These are phyloP conservation scores for Holocentrus rufus DNA, from an alignment of 2,797 vertebrate genomes.

Conservation along the genomic window DNA sequence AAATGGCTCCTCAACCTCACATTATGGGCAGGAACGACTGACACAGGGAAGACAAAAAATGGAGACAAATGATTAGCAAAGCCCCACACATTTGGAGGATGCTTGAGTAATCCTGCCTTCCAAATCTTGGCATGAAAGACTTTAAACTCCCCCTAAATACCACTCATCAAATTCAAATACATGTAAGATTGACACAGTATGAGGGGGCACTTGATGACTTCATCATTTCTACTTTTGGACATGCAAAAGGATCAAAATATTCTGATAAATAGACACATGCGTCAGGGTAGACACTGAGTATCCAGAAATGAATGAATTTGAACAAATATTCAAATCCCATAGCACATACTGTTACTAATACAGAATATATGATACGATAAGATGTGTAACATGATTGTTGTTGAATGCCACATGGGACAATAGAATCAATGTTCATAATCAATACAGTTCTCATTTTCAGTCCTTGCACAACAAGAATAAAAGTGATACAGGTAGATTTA, in stretches of 20 bases:
- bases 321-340: neutral
- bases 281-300: neutral
- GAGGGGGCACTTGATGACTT: conserved; percentile 36
- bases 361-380: neutral
- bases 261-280: conserved; percentile 2
- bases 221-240: conserved; percentile 29
- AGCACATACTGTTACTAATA: neutral
- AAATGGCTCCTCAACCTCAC: conserved; percentile 42
- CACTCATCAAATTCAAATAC: conserved; percentile 22
- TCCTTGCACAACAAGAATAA: neutral
- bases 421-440: conserved; percentile 3
- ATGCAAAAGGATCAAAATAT: conserved; percentile 22
- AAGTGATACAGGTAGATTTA: neutral
- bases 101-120: conserved; percentile 25
- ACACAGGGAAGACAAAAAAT: conserved; percentile 38
- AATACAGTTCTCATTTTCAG: conserved; percentile 7
- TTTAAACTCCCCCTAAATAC: conserved; percentile 31
- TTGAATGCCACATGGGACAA: no score
- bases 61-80: conserved; percentile 42
- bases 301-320: conserved; percentile 1
- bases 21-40: conserved; percentile 48
- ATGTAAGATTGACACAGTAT: conserved; percentile 35
- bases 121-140: conserved; percentile 14
- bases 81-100: conserved; percentile 42
- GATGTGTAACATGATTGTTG: neutral